phyloP scores from a whole-genome alignment of 2,113 vertebrate genomes.

The Cynoglossus semilaevis region DNA sequence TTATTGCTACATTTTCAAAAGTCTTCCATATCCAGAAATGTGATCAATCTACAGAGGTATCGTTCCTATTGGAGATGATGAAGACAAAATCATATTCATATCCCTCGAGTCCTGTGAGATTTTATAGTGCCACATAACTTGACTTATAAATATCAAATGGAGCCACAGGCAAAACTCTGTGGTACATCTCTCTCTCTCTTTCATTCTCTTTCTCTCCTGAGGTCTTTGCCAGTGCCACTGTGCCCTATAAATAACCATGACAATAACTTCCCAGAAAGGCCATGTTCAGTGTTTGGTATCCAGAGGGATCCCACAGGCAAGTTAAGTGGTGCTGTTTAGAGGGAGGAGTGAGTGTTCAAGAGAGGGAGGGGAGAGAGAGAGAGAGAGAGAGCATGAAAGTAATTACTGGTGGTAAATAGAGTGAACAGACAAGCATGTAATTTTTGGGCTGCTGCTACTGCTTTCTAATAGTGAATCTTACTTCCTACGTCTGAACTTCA shows the following conservation, averaged over 20 bases:
- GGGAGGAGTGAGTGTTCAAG: background rate
- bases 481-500: too few relatives aligned
- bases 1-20: too few relatives aligned
- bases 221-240: conserved; percentile 41
- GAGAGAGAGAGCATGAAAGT: background rate
- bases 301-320: conserved; percentile 44
- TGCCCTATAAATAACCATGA: conserved; percentile 62
- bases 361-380: background rate
- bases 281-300: conserved; percentile 58
- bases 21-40: too few relatives aligned
- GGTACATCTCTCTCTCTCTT: conserved; percentile 2
- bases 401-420: background rate
- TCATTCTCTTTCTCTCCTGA: conserved; percentile 1
- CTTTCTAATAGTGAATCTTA: background rate
- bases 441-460: background rate
- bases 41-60: too few relatives aligned
- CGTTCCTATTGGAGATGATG: too few relatives aligned
- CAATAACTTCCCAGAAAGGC: conserved; percentile 65
- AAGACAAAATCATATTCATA: conserved; percentile 15
- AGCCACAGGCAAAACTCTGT: conserved; percentile 38
- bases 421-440: background rate
- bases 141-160: conserved; percentile 47
- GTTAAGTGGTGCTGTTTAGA: conserved; percentile 20
- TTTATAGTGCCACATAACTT: conserved; percentile 32
- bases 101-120: conserved; percentile 29